A percentile compares a stretch with the other conserved stretches of the same genome.
phyloP scores from a whole-genome alignment of 1,140 invertebrate genomes.

The Eumeta japonica region DNA sequence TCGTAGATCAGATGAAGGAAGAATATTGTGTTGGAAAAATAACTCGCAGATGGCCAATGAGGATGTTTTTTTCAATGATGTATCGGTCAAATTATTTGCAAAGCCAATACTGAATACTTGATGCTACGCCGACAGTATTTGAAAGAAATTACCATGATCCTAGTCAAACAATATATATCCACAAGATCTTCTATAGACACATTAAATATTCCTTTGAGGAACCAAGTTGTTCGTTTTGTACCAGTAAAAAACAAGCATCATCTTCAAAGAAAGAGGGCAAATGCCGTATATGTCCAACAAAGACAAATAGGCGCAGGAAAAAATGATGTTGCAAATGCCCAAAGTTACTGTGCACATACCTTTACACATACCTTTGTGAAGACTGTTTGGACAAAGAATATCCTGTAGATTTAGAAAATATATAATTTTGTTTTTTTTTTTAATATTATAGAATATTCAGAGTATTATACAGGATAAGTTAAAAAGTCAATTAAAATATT shows the following conservation, averaged over 20 bases:
- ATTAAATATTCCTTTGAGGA: no score
- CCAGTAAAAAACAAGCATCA: slow-evolving; percentile 8
- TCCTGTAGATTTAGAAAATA: no score
- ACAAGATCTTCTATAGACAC: slow-evolving; percentile 11
- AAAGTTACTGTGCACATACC: no score
- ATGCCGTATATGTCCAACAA: no score
- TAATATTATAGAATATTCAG: slow-evolving; percentile 6
- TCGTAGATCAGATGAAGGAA: slow-evolving; percentile 15
- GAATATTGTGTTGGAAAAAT: slow-evolving; percentile 13
- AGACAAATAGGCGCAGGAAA: slow-evolving; percentile 13
- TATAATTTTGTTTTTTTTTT: slow-evolving; percentile 6
- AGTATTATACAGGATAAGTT: slow-evolving; percentile 7
- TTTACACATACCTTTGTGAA: slow-evolving; percentile 12
- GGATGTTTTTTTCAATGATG: slow-evolving; percentile 13
- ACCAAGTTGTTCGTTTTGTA: slow-evolving; percentile 12
- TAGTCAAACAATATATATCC: slow-evolving; percentile 10
- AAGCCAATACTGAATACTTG: no score
- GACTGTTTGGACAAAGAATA: no score
- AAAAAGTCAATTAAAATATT: slow-evolving; percentile 10
- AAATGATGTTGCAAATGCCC: slow-evolving; percentile 9
- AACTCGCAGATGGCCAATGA: slow-evolving; percentile 13
- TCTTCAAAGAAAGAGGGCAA: no score
- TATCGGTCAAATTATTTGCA: slow-evolving; percentile 9
- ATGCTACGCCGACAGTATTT: no score
- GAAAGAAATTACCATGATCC: no score